These are phyloP conservation scores for Cavia aperea DNA, from an alignment of 2,113 vertebrate species.

Conservation along the genomic window DNA sequence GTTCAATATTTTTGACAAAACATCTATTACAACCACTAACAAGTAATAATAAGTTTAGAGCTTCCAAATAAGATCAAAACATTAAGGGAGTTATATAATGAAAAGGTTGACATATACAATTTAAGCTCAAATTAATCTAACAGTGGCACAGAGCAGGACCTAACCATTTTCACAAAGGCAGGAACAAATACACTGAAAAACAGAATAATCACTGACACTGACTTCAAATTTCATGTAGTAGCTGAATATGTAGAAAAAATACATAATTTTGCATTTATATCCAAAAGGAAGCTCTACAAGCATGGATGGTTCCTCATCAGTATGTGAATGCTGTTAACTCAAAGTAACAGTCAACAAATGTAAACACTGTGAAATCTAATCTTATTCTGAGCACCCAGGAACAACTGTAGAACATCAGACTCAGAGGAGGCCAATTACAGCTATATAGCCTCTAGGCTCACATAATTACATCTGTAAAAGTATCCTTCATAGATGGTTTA, in stretches of 20 bases:
- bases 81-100: background rate
- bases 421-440: constrained; percentile 32
- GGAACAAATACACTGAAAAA: background rate
- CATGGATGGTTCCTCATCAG: background rate
- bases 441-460: constrained; percentile 53
- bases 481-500: constrained; percentile 73
- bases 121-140: background rate
- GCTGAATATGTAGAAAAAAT: background rate
- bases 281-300: background rate
- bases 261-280: background rate
- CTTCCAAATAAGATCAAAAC: background rate
- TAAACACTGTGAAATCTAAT: constrained; percentile 42
- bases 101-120: background rate
- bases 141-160: background rate
- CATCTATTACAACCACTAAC: background rate
- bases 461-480: constrained; percentile 51
- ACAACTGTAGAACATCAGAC: background rate
- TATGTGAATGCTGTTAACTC: background rate
- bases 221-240: background rate
- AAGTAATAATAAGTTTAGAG: background rate
- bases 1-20: constrained; percentile 36
- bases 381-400: constrained; percentile 30
- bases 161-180: background rate
- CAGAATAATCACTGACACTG: background rate
- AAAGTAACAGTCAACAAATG: constrained; percentile 38